Evolutionary conservation across 1,140 invertebrate genomes (phyloP).

Genomic region (Popillia japonica): DNA sequence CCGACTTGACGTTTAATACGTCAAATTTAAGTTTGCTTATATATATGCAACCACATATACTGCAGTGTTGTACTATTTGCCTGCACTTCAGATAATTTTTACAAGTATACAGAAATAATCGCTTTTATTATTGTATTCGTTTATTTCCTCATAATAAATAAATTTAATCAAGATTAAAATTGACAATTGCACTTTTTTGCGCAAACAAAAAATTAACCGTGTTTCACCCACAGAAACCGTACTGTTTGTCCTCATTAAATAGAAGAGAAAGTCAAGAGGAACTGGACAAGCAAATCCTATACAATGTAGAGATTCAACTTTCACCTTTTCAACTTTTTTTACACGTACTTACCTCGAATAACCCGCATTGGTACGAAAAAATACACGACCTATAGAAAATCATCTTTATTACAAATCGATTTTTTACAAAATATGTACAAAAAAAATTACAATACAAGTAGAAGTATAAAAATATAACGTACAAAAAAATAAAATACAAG

Average conservation of each 20-base stretch:
- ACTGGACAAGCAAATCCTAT: background rate
- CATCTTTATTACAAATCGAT: constrained; percentile 5
- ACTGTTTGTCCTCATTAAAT: constrained; percentile 9
- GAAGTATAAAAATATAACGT: background rate
- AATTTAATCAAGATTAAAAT: too few relatives aligned
- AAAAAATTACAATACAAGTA: background rate
- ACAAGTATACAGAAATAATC: too few relatives aligned
- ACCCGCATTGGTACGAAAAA: background rate
- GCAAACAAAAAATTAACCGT: too few relatives aligned
- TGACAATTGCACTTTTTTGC: too few relatives aligned
- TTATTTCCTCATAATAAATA: too few relatives aligned
- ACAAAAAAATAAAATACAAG: constrained; percentile 38
- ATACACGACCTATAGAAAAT: constrained; percentile 13
- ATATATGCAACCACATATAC: too few relatives aligned
- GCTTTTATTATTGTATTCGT: too few relatives aligned
- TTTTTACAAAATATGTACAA: constrained; percentile 7
- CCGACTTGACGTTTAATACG: too few relatives aligned
- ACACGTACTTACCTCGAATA: background rate
- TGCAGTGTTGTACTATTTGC: too few relatives aligned
- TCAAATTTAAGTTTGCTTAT: too few relatives aligned
- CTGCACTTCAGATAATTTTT: too few relatives aligned
- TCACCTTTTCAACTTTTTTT: constrained; percentile 37
- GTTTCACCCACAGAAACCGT: background rate
- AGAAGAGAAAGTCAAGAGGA: constrained; percentile 20
- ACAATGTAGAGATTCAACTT: constrained; percentile 13